phyloP scores from a whole-genome alignment of 2,888 invertebrate genomes.

The Noctuana brunneofusca region DNA sequence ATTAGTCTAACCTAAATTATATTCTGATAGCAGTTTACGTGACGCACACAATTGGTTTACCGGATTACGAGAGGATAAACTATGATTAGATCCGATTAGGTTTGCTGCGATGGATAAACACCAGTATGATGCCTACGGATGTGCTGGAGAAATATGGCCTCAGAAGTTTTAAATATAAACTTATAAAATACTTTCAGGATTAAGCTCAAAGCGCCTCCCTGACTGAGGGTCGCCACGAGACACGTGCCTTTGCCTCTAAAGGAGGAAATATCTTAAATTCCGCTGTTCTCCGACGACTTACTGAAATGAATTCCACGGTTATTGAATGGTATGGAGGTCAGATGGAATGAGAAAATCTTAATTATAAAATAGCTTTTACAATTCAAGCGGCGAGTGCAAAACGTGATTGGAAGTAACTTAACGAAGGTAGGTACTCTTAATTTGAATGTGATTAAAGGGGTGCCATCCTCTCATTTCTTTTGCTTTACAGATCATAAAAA shows the following conservation, averaged over 20 bases:
- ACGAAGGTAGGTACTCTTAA: not conserved
- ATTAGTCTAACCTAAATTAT: not conserved
- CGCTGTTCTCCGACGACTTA: not conserved
- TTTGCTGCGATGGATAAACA: not conserved
- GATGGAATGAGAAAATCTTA: constrained; percentile 10
- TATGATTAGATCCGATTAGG: not conserved
- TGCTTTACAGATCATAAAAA: not conserved
- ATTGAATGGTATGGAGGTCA: constrained; percentile 14
- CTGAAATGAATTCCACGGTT: constrained; percentile 21
- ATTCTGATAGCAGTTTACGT: not conserved
- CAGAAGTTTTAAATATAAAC: not conserved
- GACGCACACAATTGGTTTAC: not conserved
- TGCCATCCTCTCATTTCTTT: not conserved
- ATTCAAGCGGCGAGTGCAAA: not conserved
- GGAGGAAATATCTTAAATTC: constrained; percentile 18
- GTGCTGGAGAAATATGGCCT: not conserved
- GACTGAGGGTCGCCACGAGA: not conserved
- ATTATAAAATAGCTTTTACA: constrained; percentile 8
- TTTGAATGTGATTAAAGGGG: no score
- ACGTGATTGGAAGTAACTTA: constrained; percentile 20
- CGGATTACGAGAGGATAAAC: constrained; percentile 1
- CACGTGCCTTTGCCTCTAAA: constrained; percentile 5
- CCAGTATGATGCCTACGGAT: not conserved
- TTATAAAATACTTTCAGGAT: no score
- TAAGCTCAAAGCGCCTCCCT: not conserved